phyloP scores from a whole-genome alignment of 2,113 vertebrate genomes.

The Bostrychus sinensis region DNA sequence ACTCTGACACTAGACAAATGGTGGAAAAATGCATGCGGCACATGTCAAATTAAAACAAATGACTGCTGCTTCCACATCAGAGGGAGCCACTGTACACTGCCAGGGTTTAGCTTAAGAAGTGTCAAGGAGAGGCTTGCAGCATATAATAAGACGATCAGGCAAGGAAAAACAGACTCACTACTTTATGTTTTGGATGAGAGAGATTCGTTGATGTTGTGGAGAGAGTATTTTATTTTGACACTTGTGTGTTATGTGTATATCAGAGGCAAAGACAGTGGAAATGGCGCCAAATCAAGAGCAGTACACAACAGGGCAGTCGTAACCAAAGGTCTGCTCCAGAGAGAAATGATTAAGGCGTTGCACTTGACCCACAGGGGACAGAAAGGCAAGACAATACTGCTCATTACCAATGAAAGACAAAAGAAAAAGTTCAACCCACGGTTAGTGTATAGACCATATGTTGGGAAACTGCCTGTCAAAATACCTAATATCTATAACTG shows the following conservation, averaged over 20 bases:
- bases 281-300: slow-evolving; percentile 37
- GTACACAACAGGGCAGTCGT: slow-evolving; percentile 37
- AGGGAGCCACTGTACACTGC: not conserved
- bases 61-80: not conserved
- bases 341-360: slow-evolving; percentile 52
- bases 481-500: too few species aligned
- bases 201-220: slow-evolving; percentile 7
- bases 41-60: slow-evolving; percentile 5
- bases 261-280: slow-evolving; percentile 30
- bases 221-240: not conserved
- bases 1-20: not conserved
- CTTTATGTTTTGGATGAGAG: slow-evolving; percentile 11
- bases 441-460: not conserved
- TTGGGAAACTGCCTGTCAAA: too few species aligned
- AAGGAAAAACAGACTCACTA: slow-evolving; percentile 4
- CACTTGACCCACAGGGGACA: slow-evolving; percentile 32
- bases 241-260: not conserved
- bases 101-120: not conserved
- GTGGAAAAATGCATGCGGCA: not conserved
- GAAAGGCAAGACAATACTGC: slow-evolving; percentile 44
- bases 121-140: not conserved
- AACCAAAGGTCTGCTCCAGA: slow-evolving; percentile 53
- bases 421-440: slow-evolving; percentile 24
- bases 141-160: not conserved
- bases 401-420: slow-evolving; percentile 57